Base-by-base conservation (phyloP, 2,888 invertebrate species). In the Amphipyra tragopoginis region DNA sequence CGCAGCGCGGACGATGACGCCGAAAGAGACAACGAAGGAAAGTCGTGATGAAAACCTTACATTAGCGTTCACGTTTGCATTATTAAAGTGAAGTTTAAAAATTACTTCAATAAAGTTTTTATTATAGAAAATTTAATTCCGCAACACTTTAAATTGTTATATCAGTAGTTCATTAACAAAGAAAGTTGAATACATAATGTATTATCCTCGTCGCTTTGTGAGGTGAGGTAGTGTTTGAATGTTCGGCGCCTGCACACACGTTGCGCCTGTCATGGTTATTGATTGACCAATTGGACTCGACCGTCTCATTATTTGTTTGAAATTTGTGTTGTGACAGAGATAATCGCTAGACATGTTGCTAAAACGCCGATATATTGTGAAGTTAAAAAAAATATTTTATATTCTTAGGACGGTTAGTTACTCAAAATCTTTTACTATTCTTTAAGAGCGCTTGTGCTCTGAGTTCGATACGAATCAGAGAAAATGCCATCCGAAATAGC, bases 261-360 rank as follows among this genome's bases (percentile, higher is more conserved):
- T 75, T 75, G 53, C 68, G 68, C 58, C 64, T 77, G 84, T 84
- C 84, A 86, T 86, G 82, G 77, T 87, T 86, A 86, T 83, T 84
- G 84, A 85, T 86, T 83, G 85, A 85, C 81, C 83, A 78, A 81
- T 83, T 89, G 86, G 89, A 89, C 87, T 77, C 78, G 50, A 64
- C 68, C 67, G 72, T 72, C 79, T 83, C 72, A 59, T 66, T 81
- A 84, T 85, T 84, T 86, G 82, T 85, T 84, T 80, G 77, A 73
- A 77, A 79, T 82, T 77, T 72, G 65, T 79, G 76, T 81, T 84
- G 78, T 83, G 79, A 83, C 75, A 80, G 69, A 68, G 61, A 61
- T 86, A 79, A 85, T 84, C 79, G 79, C 78, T 81, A 75, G 79
- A 67, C 65, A 50, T 63, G 51, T 69, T 75, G 70, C 57, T 77